These are phyloP conservation scores for Polyommatus icarus DNA, from an alignment of 2,888 invertebrate species.

Conservation along the genomic window DNA sequence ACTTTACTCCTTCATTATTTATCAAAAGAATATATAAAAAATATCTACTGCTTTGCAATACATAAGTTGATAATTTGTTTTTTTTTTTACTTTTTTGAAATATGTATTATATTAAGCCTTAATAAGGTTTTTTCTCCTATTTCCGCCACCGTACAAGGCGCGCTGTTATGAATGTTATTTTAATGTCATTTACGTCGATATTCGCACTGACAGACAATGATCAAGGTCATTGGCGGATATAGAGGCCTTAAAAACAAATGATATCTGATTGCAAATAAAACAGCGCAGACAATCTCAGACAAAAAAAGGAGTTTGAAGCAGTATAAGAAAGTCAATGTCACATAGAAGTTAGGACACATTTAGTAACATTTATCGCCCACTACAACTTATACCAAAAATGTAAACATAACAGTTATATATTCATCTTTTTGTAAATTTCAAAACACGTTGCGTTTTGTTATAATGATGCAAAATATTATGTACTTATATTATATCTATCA, in stretches of 20 bases:
- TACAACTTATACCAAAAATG: neutral
- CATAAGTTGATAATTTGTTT: too few relatives aligned
- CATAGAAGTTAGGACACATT: neutral
- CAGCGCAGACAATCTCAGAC: neutral
- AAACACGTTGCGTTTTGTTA: neutral
- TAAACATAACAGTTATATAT: neutral
- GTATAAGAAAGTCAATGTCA: slow-evolving; percentile 2
- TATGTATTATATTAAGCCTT: too few relatives aligned
- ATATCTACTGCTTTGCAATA: too few relatives aligned
- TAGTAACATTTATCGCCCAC: neutral
- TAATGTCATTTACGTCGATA: too few relatives aligned
- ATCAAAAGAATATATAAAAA: too few relatives aligned
- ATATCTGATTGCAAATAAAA: slow-evolving; percentile 17
- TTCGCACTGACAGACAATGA: too few relatives aligned
- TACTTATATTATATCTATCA: neutral
- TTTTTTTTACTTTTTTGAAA: too few relatives aligned
- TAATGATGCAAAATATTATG: neutral
- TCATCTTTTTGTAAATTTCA: neutral
- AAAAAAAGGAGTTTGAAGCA: neutral
- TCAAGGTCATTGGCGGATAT: too few relatives aligned
- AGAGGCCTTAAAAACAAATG: slow-evolving; percentile 7
- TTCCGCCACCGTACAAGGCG: too few relatives aligned
- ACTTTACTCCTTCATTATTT: too few relatives aligned
- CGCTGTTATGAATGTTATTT: too few relatives aligned
- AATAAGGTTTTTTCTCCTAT: too few relatives aligned